These are phyloP conservation scores for Athripsodes cinereus DNA, from an alignment of 2,888 invertebrate genomes.

Conservation along the genomic window DNA sequence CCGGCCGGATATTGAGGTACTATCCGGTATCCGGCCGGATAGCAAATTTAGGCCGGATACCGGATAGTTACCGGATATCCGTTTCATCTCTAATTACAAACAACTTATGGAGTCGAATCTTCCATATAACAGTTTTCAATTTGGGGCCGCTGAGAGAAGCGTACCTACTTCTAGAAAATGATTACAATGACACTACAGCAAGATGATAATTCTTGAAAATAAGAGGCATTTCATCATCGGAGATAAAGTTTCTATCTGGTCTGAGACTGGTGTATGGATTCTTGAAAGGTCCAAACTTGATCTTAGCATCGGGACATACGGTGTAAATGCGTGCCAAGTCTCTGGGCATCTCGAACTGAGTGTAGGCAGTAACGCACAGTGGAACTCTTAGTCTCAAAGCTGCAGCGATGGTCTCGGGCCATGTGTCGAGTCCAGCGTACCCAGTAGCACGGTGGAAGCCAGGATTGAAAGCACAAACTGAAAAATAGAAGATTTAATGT, in stretches of 20 bases:
- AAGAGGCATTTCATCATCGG: conserved; percentile 62
- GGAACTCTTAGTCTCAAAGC: conserved; percentile 53
- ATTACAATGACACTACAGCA: conserved; percentile 35
- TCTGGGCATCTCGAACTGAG: conserved; percentile 57
- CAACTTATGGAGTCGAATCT: too few species aligned
- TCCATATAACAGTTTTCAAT: too few species aligned
- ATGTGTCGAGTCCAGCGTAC: conserved; percentile 57
- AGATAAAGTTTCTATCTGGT: conserved; percentile 69
- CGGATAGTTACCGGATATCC: too few species aligned
- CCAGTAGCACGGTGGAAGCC: conserved; percentile 63
- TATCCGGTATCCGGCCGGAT: too few species aligned
- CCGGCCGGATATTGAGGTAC: too few species aligned
- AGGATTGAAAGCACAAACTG: conserved; percentile 67
- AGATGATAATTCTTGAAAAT: conserved; percentile 67
- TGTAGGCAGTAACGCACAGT: conserved; percentile 61
- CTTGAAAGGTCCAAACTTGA: conserved; percentile 48
- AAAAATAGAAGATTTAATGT: too few species aligned
- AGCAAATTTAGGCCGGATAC: too few species aligned
- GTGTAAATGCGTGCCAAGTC: conserved; percentile 55
- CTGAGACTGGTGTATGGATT: conserved; percentile 64
- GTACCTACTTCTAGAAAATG: too few species aligned
- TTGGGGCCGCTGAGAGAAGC: too few species aligned
- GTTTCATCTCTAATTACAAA: too few species aligned
- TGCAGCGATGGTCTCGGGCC: conserved; percentile 58
- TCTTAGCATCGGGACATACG: conserved; percentile 38